A percentile compares a stretch with the other conserved stretches of the same genome.
Evolutionary conservation across 2,888 invertebrate genomes (phyloP).

Genomic region (Leptinotarsa haldemani): DNA sequence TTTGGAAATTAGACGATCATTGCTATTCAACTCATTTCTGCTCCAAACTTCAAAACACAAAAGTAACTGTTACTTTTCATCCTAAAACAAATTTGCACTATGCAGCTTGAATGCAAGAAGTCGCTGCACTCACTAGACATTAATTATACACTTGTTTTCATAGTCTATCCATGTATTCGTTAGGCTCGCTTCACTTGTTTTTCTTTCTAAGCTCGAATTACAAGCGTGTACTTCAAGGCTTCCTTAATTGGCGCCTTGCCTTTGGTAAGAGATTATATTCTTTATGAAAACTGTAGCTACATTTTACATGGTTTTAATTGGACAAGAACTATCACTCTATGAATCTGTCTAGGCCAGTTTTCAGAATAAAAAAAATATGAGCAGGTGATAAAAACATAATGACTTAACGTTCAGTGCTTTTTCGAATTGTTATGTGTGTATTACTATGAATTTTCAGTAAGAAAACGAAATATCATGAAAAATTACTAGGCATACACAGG

Average conservation of each 20-base stretch:
- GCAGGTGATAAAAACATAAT: too few species aligned
- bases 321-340: slow-evolving; percentile 1
- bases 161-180: background rate
- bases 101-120: too few species aligned
- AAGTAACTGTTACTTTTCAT: too few species aligned
- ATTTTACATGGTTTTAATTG: background rate
- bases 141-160: background rate
- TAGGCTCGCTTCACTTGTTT: background rate
- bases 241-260: background rate
- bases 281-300: background rate
- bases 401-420: background rate
- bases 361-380: background rate
- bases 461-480: too few species aligned
- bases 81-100: too few species aligned
- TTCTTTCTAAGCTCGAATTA: background rate
- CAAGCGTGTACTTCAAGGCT: background rate
- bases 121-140: background rate
- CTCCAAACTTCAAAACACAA: too few species aligned
- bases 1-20: too few species aligned
- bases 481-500: too few species aligned
- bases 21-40: too few species aligned
- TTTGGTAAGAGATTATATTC: background rate
- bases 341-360: background rate
- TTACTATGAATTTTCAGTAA: too few species aligned
- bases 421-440: background rate